These are phyloP conservation scores for Acronicta leporina DNA, from an alignment of 2,888 invertebrate species.

Conservation along the genomic window DNA sequence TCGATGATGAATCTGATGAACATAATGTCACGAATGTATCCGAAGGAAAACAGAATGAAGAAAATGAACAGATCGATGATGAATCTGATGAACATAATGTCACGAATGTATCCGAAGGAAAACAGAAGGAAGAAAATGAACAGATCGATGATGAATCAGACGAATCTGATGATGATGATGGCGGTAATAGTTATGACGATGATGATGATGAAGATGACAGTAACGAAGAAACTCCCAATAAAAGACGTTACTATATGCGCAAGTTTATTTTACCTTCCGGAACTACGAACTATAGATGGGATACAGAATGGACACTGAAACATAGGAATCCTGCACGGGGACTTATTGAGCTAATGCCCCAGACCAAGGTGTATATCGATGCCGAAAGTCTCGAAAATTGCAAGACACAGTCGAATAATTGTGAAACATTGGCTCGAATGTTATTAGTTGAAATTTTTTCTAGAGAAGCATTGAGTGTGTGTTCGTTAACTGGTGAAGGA, in stretches of 20 bases:
- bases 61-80: too few relatives aligned
- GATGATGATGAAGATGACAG: background rate
- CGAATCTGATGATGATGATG: too few relatives aligned
- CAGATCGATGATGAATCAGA: too few relatives aligned
- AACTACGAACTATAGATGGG: too few relatives aligned
- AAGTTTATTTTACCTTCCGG: background rate
- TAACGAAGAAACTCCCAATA: background rate
- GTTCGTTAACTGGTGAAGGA: background rate
- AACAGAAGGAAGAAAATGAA: too few relatives aligned
- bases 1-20: too few relatives aligned
- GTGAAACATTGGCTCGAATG: conserved; percentile 1
- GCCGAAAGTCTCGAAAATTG: background rate
- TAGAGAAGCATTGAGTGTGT: background rate
- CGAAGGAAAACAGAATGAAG: too few relatives aligned
- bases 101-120: too few relatives aligned
- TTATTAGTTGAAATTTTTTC: conserved; percentile 6
- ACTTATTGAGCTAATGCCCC: conserved; percentile 2
- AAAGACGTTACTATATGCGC: background rate
- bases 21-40: too few relatives aligned
- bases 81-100: too few relatives aligned
- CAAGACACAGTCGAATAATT: background rate
- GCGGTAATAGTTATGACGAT: background rate
- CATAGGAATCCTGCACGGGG: background rate
- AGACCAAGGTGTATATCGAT: background rate
- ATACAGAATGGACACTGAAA: conserved; percentile 23